A percentile compares a stretch with the other conserved stretches of the same genome.
Conservation (phyloP, 2,888 invertebrate species). For the Drosophila koepferae region DNA sequence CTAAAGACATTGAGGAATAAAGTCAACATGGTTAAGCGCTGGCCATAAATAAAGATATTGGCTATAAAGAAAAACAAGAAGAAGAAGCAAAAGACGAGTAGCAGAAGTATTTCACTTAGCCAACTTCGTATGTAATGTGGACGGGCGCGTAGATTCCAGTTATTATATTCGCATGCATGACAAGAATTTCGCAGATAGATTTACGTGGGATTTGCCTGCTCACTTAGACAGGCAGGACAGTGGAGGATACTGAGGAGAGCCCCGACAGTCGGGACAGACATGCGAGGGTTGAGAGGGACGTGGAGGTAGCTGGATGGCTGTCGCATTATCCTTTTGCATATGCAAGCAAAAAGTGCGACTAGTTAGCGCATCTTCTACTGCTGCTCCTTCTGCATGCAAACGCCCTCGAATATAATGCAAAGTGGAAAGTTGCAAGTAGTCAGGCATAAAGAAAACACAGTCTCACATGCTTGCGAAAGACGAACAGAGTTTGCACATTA, state of each 20-base stretch:
- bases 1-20: background rate
- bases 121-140: conserved; percentile 11
- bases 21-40: background rate
- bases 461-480: conserved; percentile 67
- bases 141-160: conserved; percentile 6
- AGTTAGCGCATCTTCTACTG: conserved; percentile 57
- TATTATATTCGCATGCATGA: conserved; percentile 38
- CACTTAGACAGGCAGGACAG: conserved; percentile 54
- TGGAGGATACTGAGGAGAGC: conserved; percentile 25
- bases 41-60: conserved; percentile 14
- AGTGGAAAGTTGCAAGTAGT: conserved; percentile 34
- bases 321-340: conserved; percentile 58
- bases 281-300: conserved; percentile 13
- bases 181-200: conserved; percentile 48
- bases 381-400: conserved; percentile 55
- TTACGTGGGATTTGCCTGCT: conserved; percentile 30
- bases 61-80: too few species aligned
- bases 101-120: conserved; percentile 9
- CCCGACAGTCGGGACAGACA: conserved; percentile 39
- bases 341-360: conserved; percentile 61
- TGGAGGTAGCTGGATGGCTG: conserved; percentile 17
- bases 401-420: conserved; percentile 30
- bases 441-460: conserved; percentile 70
- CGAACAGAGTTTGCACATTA: conserved; percentile 76
- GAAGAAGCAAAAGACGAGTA: background rate